Conservation (phyloP, 2,113 vertebrate species). For the Phyllostomus discolor region DNA sequence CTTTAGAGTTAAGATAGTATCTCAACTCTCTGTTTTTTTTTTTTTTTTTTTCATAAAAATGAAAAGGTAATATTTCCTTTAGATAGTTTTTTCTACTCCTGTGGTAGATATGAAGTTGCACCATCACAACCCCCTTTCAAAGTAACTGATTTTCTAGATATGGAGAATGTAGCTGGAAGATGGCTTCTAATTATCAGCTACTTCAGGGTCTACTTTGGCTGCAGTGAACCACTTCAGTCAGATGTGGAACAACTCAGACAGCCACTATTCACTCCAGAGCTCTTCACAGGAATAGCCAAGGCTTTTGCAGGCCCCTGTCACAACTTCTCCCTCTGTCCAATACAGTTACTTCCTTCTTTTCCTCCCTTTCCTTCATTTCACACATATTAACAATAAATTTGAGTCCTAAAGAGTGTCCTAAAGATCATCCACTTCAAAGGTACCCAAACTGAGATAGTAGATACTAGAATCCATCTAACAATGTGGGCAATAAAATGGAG, state of each 20-base stretch:
- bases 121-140: neutral
- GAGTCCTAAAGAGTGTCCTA: neutral
- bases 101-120: neutral
- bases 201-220: neutral
- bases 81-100: neutral
- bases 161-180: neutral
- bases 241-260: neutral
- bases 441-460: neutral
- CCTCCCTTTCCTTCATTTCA: neutral
- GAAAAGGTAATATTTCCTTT: neutral
- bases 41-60: neutral
- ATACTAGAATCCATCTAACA: neutral
- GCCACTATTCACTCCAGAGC: neutral
- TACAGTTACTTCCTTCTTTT: neutral
- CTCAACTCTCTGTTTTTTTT: neutral
- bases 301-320: neutral
- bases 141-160: neutral
- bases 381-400: neutral
- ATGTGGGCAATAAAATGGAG: neutral
- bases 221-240: neutral
- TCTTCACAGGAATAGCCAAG: neutral
- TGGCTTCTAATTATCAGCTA: neutral
- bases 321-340: neutral
- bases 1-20: neutral
- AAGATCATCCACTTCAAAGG: neutral